Evolutionary conservation across 2,888 invertebrate genomes (phyloP).

Genomic region (Leptopilina drosophilae): DNA sequence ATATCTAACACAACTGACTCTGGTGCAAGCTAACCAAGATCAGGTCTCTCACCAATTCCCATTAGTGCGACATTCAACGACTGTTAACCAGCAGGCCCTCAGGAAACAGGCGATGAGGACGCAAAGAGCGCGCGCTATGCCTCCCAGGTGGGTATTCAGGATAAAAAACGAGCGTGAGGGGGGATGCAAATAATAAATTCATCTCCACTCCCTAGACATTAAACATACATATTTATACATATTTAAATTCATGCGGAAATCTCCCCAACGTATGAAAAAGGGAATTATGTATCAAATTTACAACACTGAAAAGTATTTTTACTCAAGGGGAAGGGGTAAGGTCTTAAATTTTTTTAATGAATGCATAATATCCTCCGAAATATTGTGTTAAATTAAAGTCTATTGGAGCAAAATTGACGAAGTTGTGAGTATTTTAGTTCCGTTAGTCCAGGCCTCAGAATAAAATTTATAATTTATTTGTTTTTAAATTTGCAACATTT

Average conservation of each 20-base stretch:
- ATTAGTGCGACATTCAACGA: constrained; percentile 61
- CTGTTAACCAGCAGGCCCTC: constrained; percentile 64
- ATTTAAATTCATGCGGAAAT: too few species aligned
- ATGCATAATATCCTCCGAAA: too few species aligned
- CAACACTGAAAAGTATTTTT: background rate
- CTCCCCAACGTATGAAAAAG: too few species aligned
- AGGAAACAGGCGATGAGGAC: constrained; percentile 68
- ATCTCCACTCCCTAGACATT: background rate
- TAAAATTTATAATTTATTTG: too few species aligned
- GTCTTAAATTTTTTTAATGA: too few species aligned
- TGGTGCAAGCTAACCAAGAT: constrained; percentile 60
- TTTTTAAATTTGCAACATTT: too few species aligned
- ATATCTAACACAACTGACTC: constrained; percentile 67
- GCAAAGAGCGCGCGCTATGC: constrained; percentile 70
- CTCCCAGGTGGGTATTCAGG: constrained; percentile 67
- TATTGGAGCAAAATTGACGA: too few species aligned
- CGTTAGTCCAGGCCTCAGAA: too few species aligned
- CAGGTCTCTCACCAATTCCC: constrained; percentile 61
- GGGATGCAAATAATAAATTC: background rate
- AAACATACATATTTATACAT: too few species aligned
- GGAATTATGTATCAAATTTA: background rate
- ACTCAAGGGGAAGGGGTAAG: too few species aligned
- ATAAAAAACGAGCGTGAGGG: background rate
- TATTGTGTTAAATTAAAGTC: too few species aligned
- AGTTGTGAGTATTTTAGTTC: too few species aligned